Percentiles rank a stretch among this genome's conserved stretches.
phyloP scores from a whole-genome alignment of 2,888 invertebrate genomes.

The Netelia virgata region DNA sequence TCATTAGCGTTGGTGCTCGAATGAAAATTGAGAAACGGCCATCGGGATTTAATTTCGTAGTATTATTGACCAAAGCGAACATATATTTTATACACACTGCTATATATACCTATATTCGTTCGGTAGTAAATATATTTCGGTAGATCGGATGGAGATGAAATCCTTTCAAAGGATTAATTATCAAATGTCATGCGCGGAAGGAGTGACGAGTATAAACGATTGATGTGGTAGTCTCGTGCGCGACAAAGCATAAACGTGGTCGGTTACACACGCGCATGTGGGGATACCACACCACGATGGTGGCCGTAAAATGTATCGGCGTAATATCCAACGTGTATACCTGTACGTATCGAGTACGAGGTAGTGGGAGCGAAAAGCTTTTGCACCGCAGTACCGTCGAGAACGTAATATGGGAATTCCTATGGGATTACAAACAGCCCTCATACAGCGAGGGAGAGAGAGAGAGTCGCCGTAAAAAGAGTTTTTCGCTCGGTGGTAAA shows the following conservation, averaged over 20 bases:
- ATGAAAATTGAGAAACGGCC: not conserved
- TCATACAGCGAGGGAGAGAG: constrained; percentile 2
- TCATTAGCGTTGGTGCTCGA: not conserved
- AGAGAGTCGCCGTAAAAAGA: constrained; percentile 20
- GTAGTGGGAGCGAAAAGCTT: constrained; percentile 38
- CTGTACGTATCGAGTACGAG: not conserved
- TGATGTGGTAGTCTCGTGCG: constrained; percentile 19
- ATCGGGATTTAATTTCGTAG: not conserved
- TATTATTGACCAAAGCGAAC: not conserved
- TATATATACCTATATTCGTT: not conserved
- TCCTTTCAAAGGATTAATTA: constrained; percentile 55
- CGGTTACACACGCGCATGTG: not conserved
- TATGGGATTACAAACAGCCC: constrained; percentile 39
- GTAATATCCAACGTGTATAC: constrained; percentile 13
- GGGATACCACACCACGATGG: constrained; percentile 6
- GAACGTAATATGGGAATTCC: constrained; percentile 42
- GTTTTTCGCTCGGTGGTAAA: constrained; percentile 36
- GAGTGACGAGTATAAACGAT: constrained; percentile 30
- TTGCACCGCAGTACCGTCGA: constrained; percentile 23
- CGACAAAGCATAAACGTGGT: constrained; percentile 22
- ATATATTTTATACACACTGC: not conserved
- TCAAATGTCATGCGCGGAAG: constrained; percentile 23
- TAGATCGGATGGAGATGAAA: constrained; percentile 21
- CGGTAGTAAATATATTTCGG: not conserved
- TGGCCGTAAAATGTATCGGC: constrained; percentile 31